Base-by-base conservation (phyloP, 2,888 invertebrate species). In the Mycalesis mineus region DNA sequence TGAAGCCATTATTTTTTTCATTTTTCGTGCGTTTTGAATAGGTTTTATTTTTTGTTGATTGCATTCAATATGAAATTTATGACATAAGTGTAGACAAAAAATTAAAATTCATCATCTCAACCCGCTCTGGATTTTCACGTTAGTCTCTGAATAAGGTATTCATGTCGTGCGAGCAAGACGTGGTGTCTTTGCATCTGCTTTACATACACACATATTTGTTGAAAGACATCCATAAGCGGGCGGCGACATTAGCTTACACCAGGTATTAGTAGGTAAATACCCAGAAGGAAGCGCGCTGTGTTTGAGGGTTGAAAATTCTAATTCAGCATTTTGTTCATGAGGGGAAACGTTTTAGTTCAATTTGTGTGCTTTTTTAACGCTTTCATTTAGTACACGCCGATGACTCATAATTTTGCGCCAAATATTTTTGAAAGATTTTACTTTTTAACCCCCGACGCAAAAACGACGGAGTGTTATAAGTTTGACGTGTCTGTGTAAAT, bases 121-220 rank as follows among this genome's bases (percentile, higher is more conserved):
- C 2, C 15, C 15, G 15, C 9, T 4, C 14, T n/a, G 13, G 13
- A 28, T 28, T 40, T 8, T 50, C 28, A 13, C 14, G 29, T 40
- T 28, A 31, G 40, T 31, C 29, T 37, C 14, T 15, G 31, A 40
- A 51, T 57, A 57, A 61, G 47, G 50, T 64, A 64, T 64, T 64
- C 62, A 62, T 51, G 58, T 52, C 64, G 58, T 52, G 64, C 40
- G 3, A 50, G 48, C 42, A 15, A 58, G 56, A 58, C 62, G 64
- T 64, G 64, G 60, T 56, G 60, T 60, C 62, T 64, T 62, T 62
- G 36, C 41, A 45, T 48, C 57, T 51, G 50, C 40, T 51, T 51
- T 51, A 50, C 50, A 40, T 40, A 40, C 15, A 33, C 33, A n/a
- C 11, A 47, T 31, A 36, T 37, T 50, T 40, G 14, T 28, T 40